These are phyloP conservation scores for Stenurella melanura DNA, from an alignment of 2,888 invertebrate genomes.

Conservation along the genomic window DNA sequence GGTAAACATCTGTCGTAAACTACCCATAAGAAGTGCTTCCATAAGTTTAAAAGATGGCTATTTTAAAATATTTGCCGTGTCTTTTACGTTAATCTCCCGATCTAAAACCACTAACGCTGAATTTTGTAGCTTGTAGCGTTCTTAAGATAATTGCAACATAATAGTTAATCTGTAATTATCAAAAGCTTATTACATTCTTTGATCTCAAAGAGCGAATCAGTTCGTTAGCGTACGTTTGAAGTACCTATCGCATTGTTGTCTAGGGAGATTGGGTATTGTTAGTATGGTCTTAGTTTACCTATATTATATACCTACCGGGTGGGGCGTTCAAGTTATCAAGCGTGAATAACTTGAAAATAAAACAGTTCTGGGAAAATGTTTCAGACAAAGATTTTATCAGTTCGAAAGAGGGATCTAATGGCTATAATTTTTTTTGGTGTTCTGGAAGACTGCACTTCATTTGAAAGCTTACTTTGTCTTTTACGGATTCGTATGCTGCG, in stretches of 20 bases:
- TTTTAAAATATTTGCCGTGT: neutral
- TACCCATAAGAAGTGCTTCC: too few species aligned
- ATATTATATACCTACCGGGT: too few species aligned
- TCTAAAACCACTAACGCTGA: neutral
- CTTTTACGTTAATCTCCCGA: neutral
- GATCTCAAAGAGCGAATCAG: slow-evolving; percentile 5
- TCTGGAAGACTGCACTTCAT: too few species aligned
- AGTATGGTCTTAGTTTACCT: neutral
- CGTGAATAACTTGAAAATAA: too few species aligned
- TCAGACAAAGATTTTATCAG: too few species aligned
- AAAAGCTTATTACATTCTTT: slow-evolving; percentile 24
- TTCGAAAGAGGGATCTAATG: too few species aligned
- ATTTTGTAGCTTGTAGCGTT: neutral
- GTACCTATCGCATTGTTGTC: slow-evolving; percentile 1
- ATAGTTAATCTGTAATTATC: slow-evolving; percentile 17
- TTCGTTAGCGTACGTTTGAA: slow-evolving; percentile 11
- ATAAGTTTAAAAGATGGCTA: neutral
- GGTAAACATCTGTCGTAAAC: too few species aligned
- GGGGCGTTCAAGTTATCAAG: too few species aligned
- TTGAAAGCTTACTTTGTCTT: too few species aligned
- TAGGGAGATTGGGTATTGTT: neutral
- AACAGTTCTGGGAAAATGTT: too few species aligned
- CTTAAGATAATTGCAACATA: slow-evolving; percentile 17
- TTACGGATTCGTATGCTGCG: too few species aligned
- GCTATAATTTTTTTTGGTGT: too few species aligned